phyloP scores from a whole-genome alignment of 2,113 vertebrate genomes.

The Xyliphius kryptos region DNA sequence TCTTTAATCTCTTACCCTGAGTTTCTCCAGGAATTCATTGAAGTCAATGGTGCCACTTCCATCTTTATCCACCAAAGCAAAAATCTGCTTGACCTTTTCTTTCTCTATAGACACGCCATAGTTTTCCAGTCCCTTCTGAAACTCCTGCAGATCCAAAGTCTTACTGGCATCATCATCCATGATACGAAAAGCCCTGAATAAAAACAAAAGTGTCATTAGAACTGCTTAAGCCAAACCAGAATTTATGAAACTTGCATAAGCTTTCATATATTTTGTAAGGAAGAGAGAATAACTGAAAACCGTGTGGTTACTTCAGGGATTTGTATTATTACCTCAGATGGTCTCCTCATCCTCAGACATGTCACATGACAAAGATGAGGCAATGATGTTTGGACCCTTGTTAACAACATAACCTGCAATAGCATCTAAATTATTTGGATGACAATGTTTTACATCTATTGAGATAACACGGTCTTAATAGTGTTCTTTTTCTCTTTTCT shows the following conservation, averaged over 20 bases:
- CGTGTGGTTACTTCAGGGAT: no score
- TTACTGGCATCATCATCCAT: constrained; percentile 59
- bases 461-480: no score
- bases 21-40: constrained; percentile 58
- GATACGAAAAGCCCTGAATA: constrained; percentile 58
- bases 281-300: no score
- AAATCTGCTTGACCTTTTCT: constrained; percentile 49
- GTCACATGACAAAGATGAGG: no score
- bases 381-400: no score
- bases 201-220: background rate
- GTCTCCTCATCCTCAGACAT: no score
- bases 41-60: constrained; percentile 59
- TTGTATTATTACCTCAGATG: no score
- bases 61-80: constrained; percentile 55
- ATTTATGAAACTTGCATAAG: background rate
- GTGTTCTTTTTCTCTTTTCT: no score
- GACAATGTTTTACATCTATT: no score
- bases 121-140: constrained; percentile 53
- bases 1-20: constrained; percentile 51
- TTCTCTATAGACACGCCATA: constrained; percentile 51
- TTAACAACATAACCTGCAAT: no score
- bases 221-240: background rate
- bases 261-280: no score
- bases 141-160: constrained; percentile 54
- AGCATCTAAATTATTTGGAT: no score